Evolutionary conservation across 2,888 invertebrate genomes (phyloP), one percentile per base, ranked within the genome.

Genomic region (Acrobasis suavella): DNA sequence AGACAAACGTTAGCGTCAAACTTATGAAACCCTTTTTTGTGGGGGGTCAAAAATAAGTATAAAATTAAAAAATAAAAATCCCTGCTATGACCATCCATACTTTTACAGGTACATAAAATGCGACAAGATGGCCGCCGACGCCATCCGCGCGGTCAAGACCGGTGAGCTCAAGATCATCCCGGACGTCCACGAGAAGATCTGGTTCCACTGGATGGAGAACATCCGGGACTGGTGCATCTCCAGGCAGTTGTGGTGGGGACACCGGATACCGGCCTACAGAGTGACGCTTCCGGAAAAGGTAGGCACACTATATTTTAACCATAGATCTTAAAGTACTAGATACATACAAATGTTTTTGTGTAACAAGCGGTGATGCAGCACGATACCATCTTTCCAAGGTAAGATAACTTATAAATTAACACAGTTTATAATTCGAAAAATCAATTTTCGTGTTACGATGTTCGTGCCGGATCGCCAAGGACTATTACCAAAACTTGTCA

Each of bases 171-270:
- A 96, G 87, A 96, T 99, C 63, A 95, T 98, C 62, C 99, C 99
- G 0, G 97, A 97, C 69, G 94, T 95, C 61, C 98, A 98, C 86
- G 96, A 96, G 71, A 98, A 97, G 89, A 97, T 95, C 42, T 99
- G 99, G 99, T 96, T 95, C 85, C 95, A 96, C 79, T 99, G 99
- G 99, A 96, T 99, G 94, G 97, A 97, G 78, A 97, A 97, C 78
- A 98, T 98, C 71, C 93, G 98, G 6, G 99, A 99, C 87, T 99
- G 99, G 99, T 99, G 99, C 87, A 97, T 99, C 65, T 99, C 99
- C 0, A 93, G 97, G 1, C 99, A 99, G 86, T 93, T 99, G 62
- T 99, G 99, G 99, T 99, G 99, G 99, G 99, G 99, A 1, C 99
- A 99, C 87, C 95, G 97, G 64, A 98, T 99, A 71, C 99, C 99